Percentiles rank a stretch among this genome's conserved stretches.
phyloP scores from a whole-genome alignment of 53 echinoderm and acorn worm genomes.

The Hippasteria phrygiana region DNA sequence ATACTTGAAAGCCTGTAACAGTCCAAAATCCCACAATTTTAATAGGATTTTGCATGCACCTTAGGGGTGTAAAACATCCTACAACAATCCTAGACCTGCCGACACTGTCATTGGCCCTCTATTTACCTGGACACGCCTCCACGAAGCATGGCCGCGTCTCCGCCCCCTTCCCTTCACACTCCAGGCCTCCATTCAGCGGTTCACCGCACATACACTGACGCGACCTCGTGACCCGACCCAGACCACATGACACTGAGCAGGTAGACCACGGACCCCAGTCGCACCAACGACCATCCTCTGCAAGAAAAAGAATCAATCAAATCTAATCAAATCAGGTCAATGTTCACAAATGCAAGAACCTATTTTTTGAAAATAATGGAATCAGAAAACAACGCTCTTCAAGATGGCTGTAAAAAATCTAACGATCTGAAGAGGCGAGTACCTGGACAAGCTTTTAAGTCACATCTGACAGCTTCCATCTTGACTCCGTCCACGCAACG shows the following conservation, averaged over 20 bases:
- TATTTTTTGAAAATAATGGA: neutral
- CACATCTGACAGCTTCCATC: constrained; percentile 38
- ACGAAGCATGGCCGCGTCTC: constrained; percentile 46
- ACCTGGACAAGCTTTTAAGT: constrained; percentile 32
- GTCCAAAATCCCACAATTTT: too few relatives aligned
- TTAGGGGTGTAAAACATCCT: neutral
- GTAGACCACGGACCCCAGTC: constrained; percentile 73
- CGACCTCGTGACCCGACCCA: constrained; percentile 41
- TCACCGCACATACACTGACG: constrained; percentile 65
- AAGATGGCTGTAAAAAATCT: too few relatives aligned
- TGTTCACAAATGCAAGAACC: neutral
- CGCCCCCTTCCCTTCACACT: constrained; percentile 62
- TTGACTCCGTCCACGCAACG: constrained; percentile 40
- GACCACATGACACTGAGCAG: constrained; percentile 66
- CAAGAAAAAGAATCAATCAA: neutral
- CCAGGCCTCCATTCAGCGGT: constrained; percentile 68
- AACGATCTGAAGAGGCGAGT: neutral
- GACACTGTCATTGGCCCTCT: neutral
- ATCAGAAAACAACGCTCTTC: too few relatives aligned
- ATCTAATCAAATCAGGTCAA: neutral
- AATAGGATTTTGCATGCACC: too few relatives aligned
- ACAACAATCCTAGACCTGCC: neutral
- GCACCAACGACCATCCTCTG: constrained; percentile 77
- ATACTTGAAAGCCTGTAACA: too few relatives aligned
- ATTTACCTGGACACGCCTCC: constrained; percentile 68